Percentiles rank a stretch among this genome's conserved stretches.
Conservation (phyloP, 2,888 invertebrate species). For the Sminthurides aquaticus region DNA sequence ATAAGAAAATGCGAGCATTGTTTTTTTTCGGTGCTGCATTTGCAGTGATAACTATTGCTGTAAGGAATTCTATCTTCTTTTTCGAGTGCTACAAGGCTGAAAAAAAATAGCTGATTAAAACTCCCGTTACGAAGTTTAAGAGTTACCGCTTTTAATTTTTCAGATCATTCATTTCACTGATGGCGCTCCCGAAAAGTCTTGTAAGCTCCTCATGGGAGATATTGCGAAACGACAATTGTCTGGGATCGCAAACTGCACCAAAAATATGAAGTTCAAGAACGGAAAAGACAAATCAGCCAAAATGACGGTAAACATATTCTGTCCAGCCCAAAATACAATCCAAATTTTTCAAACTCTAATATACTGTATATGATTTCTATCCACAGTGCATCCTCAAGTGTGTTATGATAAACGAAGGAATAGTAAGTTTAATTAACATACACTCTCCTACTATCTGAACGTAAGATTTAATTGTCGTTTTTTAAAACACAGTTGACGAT, state of each 20-base stretch:
- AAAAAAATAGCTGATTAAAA: no score
- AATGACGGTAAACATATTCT: constrained; percentile 17
- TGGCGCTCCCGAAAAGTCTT: not conserved
- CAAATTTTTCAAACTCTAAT: no score
- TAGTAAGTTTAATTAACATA: constrained; percentile 23
- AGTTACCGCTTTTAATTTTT: no score
- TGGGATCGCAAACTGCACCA: constrained; percentile 17
- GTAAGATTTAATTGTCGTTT: not conserved
- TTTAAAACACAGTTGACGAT: constrained; percentile 8
- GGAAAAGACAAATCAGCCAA: constrained; percentile 21
- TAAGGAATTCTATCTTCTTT: no score
- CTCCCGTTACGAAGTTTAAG: no score
- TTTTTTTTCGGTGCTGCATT: no score
- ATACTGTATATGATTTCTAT: not conserved
- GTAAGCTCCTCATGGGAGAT: constrained; percentile 13
- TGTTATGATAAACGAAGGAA: constrained; percentile 30
- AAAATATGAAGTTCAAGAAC: constrained; percentile 21
- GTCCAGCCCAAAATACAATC: no score
- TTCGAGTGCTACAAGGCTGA: no score
- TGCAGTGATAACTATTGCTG: not conserved
- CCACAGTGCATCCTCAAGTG: constrained; percentile 40
- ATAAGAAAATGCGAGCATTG: no score
- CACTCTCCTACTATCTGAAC: not conserved
- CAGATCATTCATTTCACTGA: not conserved
- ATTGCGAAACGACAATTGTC: constrained; percentile 20